Percentiles rank a stretch among this genome's conserved stretches.
These are phyloP conservation scores for Microtus pennsylvanicus DNA, from an alignment of 2,113 vertebrate genomes.

Conservation along the genomic window DNA sequence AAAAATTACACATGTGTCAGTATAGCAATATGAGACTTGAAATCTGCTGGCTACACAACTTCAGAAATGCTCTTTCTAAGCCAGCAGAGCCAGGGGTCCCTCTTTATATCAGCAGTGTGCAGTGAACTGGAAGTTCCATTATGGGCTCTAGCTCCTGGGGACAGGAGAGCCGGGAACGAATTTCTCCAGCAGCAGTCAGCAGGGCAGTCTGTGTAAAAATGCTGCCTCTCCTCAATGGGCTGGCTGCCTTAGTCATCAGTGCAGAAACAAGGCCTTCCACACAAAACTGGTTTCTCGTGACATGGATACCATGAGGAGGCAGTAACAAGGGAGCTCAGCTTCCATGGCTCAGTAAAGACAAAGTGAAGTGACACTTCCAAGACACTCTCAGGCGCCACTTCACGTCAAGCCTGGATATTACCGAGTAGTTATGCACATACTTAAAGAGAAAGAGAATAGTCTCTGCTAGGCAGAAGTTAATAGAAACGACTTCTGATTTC, in stretches of 20 bases:
- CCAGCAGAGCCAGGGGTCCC: slow-evolving; percentile 22
- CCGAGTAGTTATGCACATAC: slow-evolving; percentile 52
- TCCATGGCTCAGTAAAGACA: slow-evolving; percentile 73
- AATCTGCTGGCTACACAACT: slow-evolving; percentile 37
- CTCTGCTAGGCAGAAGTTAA: slow-evolving; percentile 77
- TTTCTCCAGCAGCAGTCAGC: not conserved
- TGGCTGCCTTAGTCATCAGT: not conserved
- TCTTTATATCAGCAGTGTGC: not conserved
- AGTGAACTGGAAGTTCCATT: not conserved
- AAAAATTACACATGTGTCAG: slow-evolving; percentile 40
- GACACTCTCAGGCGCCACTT: slow-evolving; percentile 45
- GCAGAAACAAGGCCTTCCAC: not conserved
- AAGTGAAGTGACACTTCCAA: slow-evolving; percentile 58
- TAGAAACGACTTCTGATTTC: slow-evolving; percentile 68
- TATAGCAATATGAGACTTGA: slow-evolving; percentile 45
- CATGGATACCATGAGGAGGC: not conserved
- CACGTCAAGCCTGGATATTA: not conserved
- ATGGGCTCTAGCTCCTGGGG: not conserved
- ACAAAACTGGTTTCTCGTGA: not conserved
- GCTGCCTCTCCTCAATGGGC: not conserved
- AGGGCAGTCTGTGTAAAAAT: not conserved
- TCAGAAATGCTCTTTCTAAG: slow-evolving; percentile 59
- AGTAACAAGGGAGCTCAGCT: slow-evolving; percentile 65
- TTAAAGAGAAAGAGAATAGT: slow-evolving; percentile 68
- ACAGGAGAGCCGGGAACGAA: not conserved